Percentiles rank a stretch among this genome's conserved stretches.
These are phyloP conservation scores for Nephrotoma flavescens DNA, from an alignment of 2,888 invertebrate species.

Conservation along the genomic window DNA sequence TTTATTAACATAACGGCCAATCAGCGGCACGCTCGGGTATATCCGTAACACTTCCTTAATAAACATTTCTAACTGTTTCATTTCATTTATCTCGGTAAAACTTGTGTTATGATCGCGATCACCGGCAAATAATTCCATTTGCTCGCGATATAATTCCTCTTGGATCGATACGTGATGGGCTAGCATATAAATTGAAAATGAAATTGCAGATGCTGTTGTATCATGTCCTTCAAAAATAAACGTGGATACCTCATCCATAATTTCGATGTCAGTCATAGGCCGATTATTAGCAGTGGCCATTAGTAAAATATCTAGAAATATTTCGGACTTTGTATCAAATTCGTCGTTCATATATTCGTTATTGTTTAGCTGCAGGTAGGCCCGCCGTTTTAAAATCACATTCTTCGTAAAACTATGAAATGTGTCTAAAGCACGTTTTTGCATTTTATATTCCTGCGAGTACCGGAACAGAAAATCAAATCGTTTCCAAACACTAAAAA, in stretches of 20 bases:
- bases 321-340: constrained; percentile 9
- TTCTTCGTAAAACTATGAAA: neutral
- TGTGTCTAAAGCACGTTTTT: neutral
- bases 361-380: neutral
- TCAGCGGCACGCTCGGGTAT: constrained; percentile 26
- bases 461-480: constrained; percentile 23
- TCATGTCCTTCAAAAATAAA: constrained; percentile 37
- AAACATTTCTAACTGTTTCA: constrained; percentile 27
- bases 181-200: constrained; percentile 35
- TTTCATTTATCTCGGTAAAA: constrained; percentile 22
- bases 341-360: neutral
- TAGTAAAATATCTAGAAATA: constrained; percentile 25
- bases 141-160: constrained; percentile 36
- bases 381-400: neutral
- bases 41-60: constrained; percentile 25
- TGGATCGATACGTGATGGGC: constrained; percentile 37
- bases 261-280: constrained; percentile 20
- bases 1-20: constrained; percentile 19
- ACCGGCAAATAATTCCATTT: constrained; percentile 30
- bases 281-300: constrained; percentile 21
- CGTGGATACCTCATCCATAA: constrained; percentile 28
- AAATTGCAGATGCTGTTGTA: constrained; percentile 41
- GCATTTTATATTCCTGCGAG: constrained; percentile 18
- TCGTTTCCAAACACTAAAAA: constrained; percentile 23
- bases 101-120: constrained; percentile 21